Base-by-base conservation (phyloP, 2,888 invertebrate genomes). In the Xanthorhoe designata region DNA sequence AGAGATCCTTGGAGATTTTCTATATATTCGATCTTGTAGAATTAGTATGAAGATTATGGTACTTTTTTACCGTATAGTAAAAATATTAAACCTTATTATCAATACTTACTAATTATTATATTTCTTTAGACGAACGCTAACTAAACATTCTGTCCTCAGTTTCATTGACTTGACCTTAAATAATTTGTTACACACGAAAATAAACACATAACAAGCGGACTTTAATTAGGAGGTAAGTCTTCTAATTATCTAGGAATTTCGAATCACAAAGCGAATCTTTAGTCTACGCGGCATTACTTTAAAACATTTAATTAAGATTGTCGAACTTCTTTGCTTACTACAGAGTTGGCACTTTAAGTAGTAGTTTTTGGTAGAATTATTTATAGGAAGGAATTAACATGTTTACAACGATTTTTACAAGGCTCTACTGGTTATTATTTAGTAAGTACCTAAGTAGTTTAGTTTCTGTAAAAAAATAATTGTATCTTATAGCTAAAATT, bases 231-330 rank as follows among this genome's bases (percentile, higher is more conserved):
- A n/a, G n/a, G 76, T 71, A 73, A 68, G 71, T 71, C 72, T 73
- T 67, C 77, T 85, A 81, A 85, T 87, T 84, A 83, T 79, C 72
- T 74, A 73, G 70, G 73, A 69, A 79, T 80, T 80, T 78, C 72
- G 73, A 66, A 80, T 65, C 56, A 78, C 79, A 82, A 83, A 82
- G 78, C 73, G 75, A 73, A 75, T 75, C 73, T 75, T 57, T 77
- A 77, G 75, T 73, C 78, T 71, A 72, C 61, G 74, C 76, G 67
- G 66, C 59, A 74, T 62, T 79, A 78, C 77, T 71, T 77, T 73
- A 73, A 77, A 86, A 81, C 76, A 79, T 81, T 83, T 86, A 86
- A 87, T 87, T 83, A 82, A 79, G 75, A 76, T 81, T 68, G 76
- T 70, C 66, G 56, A 70, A 75, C 60, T 79, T 80, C 72, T 79